Evolutionary conservation across 2,113 vertebrate species (phyloP), one percentile per base, ranked within the genome.

Genomic region (Bothrops jararaca): DNA sequence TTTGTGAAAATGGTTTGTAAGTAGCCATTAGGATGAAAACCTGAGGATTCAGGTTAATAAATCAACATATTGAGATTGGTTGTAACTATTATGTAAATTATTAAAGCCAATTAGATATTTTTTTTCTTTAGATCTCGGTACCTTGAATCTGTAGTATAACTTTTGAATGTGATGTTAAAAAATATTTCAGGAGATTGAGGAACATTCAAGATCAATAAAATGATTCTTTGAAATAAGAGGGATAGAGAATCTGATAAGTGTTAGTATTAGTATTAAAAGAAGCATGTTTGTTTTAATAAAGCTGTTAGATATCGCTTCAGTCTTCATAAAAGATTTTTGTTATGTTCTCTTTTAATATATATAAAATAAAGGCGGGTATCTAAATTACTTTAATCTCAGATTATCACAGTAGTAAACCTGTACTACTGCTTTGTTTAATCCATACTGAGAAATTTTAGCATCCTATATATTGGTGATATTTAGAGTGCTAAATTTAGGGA

Each of bases 371-470:
- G 54, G 53, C 23, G 23, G 13, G 53, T 53, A 69, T 64, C 29
- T 0, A 0, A 88, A 56, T 92, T n/a, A 15, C 7, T 92, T 15
- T 1, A 0, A 56, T 48, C 9, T 3, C 0, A 23, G 34, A 91
- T 1, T 34, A 4, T 92, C 34, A 94, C n/a, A 23, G 6, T 4
- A 0, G 0, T 91, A 8, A 5, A 50, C 8, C 52, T 0, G 0
- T n/a, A 64, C 26, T 1, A 58, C 42, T 50, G 94, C 20, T 85
- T 92, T 1, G 0, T 10, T 92, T 93, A 92, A 50, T 74, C n/a
- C 64, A 52, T 85, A 18, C 22, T 86, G 52, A 91, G 60, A 18
- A 54, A 4, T 92, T 1, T 29, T 9, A 39, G 24, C 60, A 0
- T 23, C 60, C 26, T 64, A 64, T 29, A 64, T 60, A 60, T 29